phyloP scores from a whole-genome alignment of 2,113 vertebrate genomes.

The Phasianus colchicus region DNA sequence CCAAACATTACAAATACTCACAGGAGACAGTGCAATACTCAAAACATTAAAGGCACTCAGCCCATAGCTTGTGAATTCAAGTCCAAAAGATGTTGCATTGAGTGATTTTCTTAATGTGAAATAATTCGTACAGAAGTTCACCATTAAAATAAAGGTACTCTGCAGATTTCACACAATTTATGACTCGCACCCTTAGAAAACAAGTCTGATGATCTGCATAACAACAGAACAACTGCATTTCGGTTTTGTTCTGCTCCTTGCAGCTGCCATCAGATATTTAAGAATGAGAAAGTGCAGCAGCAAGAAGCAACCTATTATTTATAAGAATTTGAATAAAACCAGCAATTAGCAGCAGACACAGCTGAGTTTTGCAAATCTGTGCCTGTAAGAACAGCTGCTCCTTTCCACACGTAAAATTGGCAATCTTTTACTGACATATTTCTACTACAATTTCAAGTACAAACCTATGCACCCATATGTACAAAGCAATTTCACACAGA shows the following conservation, averaged over 20 bases:
- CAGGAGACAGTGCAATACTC: too few relatives aligned
- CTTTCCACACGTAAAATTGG: not conserved
- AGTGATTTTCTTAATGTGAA: not conserved
- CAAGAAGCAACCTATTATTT: not conserved
- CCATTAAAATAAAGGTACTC: not conserved
- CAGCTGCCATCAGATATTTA: not conserved
- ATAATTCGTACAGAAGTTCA: not conserved
- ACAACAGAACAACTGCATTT: not conserved
- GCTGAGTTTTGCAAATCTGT: not conserved
- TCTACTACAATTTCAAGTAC: not conserved
- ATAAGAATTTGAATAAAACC: not conserved
- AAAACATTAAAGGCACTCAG: not conserved
- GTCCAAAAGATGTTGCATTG: too few relatives aligned
- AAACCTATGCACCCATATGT: rapidly evolving
- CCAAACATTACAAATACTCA: not conserved
- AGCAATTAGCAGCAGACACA: not conserved
- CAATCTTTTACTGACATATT: rapidly evolving
- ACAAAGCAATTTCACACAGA: not conserved
- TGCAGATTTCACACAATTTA: not conserved
- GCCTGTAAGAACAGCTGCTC: not conserved
- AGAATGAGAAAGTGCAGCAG: not conserved
- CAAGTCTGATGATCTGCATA: not conserved
- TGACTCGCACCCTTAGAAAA: not conserved
- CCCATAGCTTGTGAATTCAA: not conserved
- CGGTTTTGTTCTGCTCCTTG: not conserved